phyloP scores from a whole-genome alignment of 2,888 invertebrate genomes.

The Watsonalla binaria region DNA sequence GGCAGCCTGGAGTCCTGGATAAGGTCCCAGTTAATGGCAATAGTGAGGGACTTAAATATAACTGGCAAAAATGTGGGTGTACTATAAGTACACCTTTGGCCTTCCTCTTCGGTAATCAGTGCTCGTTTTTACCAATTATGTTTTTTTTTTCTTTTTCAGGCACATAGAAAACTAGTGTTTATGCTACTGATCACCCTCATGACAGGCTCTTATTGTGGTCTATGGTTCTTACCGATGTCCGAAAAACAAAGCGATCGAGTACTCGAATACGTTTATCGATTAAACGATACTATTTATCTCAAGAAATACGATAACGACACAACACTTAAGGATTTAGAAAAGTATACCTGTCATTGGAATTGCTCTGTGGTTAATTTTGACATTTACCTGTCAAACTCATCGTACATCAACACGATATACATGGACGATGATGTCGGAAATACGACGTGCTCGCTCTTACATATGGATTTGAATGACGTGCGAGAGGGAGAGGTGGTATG shows the following conservation, averaged over 20 bases:
- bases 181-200: slow-evolving; percentile 81
- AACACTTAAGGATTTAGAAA: slow-evolving; percentile 33
- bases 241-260: slow-evolving; percentile 27
- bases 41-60: too few relatives aligned
- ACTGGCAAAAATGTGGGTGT: too few relatives aligned
- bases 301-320: slow-evolving; percentile 27
- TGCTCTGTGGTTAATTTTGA: slow-evolving; percentile 44
- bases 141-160: slow-evolving; percentile 40
- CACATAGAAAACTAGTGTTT: slow-evolving; percentile 84
- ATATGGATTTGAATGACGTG: slow-evolving; percentile 47
- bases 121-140: too few relatives aligned
- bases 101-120: too few relatives aligned
- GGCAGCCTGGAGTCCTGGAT: too few relatives aligned
- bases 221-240: slow-evolving; percentile 80
- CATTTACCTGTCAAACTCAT: slow-evolving; percentile 50
- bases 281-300: slow-evolving; percentile 58
- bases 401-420: slow-evolving; percentile 51
- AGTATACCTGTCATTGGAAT: slow-evolving; percentile 62
- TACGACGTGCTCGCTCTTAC: slow-evolving; percentile 47
- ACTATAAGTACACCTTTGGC: too few relatives aligned
- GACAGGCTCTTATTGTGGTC: slow-evolving; percentile 82
- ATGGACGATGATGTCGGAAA: slow-evolving; percentile 41
- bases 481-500: slow-evolving; percentile 46
- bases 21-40: too few relatives aligned
- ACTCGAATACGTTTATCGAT: slow-evolving; percentile 45